Conservation (phyloP, 2,113 vertebrate genomes). For the Tetrax tetrax region DNA sequence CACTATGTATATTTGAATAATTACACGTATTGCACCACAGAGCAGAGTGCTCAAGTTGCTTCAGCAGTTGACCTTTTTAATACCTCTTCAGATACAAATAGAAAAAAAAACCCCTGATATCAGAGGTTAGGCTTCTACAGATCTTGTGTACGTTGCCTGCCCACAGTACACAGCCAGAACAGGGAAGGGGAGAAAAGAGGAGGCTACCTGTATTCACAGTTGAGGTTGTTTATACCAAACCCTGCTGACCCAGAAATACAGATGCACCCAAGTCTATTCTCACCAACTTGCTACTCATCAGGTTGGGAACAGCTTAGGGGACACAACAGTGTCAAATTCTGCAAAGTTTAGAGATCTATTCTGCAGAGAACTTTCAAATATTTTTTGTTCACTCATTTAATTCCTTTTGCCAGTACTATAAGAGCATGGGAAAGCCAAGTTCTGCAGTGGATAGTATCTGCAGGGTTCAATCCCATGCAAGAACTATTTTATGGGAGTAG, state of each 20-base stretch:
- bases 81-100: neutral
- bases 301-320: neutral
- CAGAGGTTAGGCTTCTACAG: neutral
- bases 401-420: neutral
- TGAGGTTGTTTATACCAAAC: neutral
- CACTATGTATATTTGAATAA: neutral
- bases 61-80: neutral
- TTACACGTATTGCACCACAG: neutral
- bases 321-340: neutral
- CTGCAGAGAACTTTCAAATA: too few species aligned
- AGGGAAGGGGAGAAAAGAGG: neutral
- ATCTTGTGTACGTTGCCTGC: neutral
- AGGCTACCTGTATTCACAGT: neutral
- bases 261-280: neutral
- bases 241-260: too few species aligned
- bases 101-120: neutral
- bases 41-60: neutral
- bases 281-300: neutral
- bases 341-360: neutral
- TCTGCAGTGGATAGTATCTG: neutral
- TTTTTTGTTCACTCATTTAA: neutral
- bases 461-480: neutral
- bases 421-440: neutral
- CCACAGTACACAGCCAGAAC: neutral
- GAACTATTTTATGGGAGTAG: neutral